phyloP scores from a whole-genome alignment of 2,797 vertebrate genomes.

The Argya squamiceps region DNA sequence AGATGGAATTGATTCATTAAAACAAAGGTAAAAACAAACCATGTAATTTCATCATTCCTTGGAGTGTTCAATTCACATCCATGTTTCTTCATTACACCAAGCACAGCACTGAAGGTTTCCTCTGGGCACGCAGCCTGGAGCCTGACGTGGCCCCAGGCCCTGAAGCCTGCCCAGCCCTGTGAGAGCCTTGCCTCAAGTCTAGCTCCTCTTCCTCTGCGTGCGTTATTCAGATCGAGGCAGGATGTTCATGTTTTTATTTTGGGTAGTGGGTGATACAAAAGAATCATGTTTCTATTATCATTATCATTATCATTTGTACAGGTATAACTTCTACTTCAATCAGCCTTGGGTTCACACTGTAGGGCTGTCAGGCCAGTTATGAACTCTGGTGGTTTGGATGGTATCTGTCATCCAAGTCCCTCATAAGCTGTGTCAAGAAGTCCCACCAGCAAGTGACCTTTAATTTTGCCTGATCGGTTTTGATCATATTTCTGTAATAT shows the following conservation, averaged over 20 bases:
- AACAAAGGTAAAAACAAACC: slow-evolving; percentile 2
- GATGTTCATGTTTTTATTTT: not conserved
- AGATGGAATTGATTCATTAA: not conserved
- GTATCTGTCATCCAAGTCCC: not conserved
- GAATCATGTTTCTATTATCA: not conserved
- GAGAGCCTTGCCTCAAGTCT: not conserved
- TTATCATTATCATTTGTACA: not conserved
- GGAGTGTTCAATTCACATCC: not conserved
- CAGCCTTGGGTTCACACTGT: not conserved
- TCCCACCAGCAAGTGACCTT: not conserved
- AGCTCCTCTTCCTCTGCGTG: not conserved
- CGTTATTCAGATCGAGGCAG: not conserved
- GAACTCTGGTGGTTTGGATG: not conserved
- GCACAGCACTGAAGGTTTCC: not conserved
- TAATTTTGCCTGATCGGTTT: not conserved
- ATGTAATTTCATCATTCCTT: not conserved
- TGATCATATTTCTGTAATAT: not conserved
- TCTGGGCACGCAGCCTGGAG: not conserved
- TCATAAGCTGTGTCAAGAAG: not conserved
- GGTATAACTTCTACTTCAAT: not conserved
- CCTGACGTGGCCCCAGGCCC: not conserved
- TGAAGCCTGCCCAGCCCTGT: not conserved
- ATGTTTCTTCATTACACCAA: not conserved
- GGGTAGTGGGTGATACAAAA: not conserved
- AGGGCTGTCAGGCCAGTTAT: not conserved